These are phyloP conservation scores for Trichosurus vulpecula DNA, from an alignment of 2,797 vertebrate species.

Conservation along the genomic window DNA sequence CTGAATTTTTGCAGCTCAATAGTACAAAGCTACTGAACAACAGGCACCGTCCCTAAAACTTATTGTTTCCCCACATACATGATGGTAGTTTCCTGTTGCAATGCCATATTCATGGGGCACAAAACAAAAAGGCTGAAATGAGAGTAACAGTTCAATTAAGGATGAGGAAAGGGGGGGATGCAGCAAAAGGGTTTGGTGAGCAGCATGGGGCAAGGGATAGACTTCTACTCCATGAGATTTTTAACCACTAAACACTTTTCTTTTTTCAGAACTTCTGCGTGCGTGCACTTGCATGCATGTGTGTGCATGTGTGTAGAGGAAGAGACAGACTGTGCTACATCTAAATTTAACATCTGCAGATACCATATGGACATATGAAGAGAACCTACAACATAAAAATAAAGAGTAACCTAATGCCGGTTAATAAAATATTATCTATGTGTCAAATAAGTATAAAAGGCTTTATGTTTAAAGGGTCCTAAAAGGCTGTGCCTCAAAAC, in stretches of 20 bases:
- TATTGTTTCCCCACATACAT: slow-evolving; percentile 51
- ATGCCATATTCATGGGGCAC: not conserved
- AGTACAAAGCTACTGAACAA: slow-evolving; percentile 76
- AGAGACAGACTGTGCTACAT: too few relatives aligned
- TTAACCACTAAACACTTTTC: not conserved
- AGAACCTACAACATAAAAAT: not conserved
- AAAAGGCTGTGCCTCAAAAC: not conserved
- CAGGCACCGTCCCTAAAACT: slow-evolving; percentile 70
- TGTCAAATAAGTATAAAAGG: not conserved
- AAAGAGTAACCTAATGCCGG: not conserved
- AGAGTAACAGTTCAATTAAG: not conserved
- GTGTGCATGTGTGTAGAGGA: too few relatives aligned
- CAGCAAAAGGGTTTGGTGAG: not conserved
- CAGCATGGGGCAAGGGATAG: not conserved
- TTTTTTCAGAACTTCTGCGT: not conserved
- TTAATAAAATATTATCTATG: not conserved
- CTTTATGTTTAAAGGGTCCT: not conserved
- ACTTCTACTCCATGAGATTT: slow-evolving; percentile 27
- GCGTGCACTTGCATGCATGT: too few relatives aligned
- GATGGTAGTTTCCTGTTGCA: not conserved
- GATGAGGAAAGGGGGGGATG: not conserved
- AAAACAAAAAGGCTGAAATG: not conserved
- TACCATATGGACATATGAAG: not conserved
- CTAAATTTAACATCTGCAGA: not conserved
- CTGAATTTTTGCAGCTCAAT: slow-evolving; percentile 79